phyloP scores from a whole-genome alignment of 2,113 vertebrate genomes.

The Vulpes ferrilata region DNA sequence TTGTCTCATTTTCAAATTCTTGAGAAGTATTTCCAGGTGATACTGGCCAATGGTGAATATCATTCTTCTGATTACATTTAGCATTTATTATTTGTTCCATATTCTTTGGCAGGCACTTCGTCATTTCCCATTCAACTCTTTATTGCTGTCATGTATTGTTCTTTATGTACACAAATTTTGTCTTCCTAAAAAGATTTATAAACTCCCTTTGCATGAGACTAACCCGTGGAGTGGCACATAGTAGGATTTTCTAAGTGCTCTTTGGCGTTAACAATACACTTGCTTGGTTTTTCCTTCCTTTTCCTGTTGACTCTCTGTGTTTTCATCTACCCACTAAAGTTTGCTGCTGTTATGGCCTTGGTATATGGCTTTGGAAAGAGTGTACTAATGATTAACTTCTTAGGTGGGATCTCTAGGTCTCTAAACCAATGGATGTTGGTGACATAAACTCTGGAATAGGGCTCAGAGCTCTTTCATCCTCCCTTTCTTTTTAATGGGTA shows the following conservation, averaged over 20 bases:
- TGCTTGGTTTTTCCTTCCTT: background rate
- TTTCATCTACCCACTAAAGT: background rate
- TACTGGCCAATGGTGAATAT: background rate
- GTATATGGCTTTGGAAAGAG: background rate
- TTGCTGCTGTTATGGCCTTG: background rate
- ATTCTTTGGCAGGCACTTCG: background rate
- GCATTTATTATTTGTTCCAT: background rate
- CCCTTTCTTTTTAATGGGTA: background rate
- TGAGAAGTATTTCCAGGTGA: conserved; percentile 7
- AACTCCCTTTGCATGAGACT: background rate
- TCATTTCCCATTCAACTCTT: background rate
- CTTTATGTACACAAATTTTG: background rate
- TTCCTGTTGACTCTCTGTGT: background rate
- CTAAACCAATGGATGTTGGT: background rate
- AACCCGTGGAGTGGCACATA: background rate
- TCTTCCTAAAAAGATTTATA: background rate
- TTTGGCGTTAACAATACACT: background rate
- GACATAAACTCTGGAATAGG: background rate
- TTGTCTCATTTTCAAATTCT: conserved; percentile 56
- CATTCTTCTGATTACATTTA: background rate
- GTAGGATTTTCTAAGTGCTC: background rate
- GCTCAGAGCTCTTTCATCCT: background rate
- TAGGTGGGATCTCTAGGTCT: background rate
- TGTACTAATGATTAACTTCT: background rate
- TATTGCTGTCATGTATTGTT: background rate